Evolutionary conservation across 2,888 invertebrate genomes (phyloP), one percentile per base, ranked within the genome.

Genomic region (Catocala sponsa): DNA sequence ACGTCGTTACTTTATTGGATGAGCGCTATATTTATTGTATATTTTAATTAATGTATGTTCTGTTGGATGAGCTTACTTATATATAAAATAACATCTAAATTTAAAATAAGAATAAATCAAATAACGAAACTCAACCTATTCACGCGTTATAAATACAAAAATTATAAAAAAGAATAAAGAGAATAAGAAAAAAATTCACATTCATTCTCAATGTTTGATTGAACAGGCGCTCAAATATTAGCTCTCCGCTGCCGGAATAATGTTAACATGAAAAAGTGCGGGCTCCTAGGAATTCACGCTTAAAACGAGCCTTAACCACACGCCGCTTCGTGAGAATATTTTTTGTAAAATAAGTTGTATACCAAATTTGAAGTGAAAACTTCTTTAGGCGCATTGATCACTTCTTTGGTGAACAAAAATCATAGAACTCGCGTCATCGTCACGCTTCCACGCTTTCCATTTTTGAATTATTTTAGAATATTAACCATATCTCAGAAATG

Each of bases 221-320:
- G 59, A 48, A 59, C 59, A 58, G 53, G 33, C 32, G 48, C 53
- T 49, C 59, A 59, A 54, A 59, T 54, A 59, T 53, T 59, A 59
- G 48, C 48, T 54, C 59, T 42, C 13, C 10, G 32, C 46, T 52
- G 12, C 5, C 15, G 42, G 53, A 48, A 59, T 53, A 53, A 59
- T 53, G 33, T 47, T 51, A 4, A 13, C 52, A 47, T 25, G 52
- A 47, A 59, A 56, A 59, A 59, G 33, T 54, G 48, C 53, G 59
- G 63, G 76, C 63, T 59, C n/a, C 49, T 54, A 55, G 25, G 59
- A 73, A 76, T 69, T 63, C 58, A 63, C 57, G 54, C 59, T 67
- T 75, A 70, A 63, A 25, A 25, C 25, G 25, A 25, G 25, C 25
- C 77, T 76, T 76, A 76, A 74, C 76, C 70, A 74, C 77, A 76